Evolutionary conservation across 2,797 vertebrate species (phyloP).

Genomic region (Sebastes iracundus): DNA sequence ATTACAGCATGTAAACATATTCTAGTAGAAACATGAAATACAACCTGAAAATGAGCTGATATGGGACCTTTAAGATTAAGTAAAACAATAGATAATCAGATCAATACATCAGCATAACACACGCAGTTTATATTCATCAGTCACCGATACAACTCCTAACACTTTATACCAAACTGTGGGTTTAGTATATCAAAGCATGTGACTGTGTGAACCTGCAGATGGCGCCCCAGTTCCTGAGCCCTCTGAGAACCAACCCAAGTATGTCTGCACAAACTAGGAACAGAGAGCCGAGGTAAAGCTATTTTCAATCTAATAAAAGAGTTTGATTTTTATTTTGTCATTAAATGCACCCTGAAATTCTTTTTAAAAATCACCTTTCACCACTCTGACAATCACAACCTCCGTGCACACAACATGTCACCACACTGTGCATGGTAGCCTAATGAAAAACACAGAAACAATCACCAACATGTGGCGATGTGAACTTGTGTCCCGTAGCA

Average conservation of each 20-base stretch:
- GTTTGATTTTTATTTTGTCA: neutral
- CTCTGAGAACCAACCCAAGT: neutral
- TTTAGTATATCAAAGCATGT: neutral
- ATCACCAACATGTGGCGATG: conserved; percentile 35
- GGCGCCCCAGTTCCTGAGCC: conserved; percentile 57
- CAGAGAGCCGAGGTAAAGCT: neutral
- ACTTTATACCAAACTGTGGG: neutral
- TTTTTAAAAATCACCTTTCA: neutral
- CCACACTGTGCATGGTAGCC: neutral
- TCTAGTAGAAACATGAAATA: too few species aligned
- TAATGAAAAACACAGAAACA: neutral
- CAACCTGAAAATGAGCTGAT: too few species aligned
- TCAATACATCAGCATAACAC: too few species aligned
- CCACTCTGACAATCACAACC: neutral
- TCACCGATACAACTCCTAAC: neutral
- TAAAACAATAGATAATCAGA: neutral
- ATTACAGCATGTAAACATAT: too few species aligned
- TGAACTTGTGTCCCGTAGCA: conserved; percentile 56
- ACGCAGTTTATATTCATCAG: neutral
- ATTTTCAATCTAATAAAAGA: neutral
- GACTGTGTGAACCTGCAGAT: conserved; percentile 54
- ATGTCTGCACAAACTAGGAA: neutral
- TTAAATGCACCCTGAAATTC: neutral
- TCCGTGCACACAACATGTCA: neutral
- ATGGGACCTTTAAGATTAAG: neutral